Evolutionary conservation across 2,113 vertebrate species (phyloP).

Genomic region (Cranoglanis bouderius): DNA sequence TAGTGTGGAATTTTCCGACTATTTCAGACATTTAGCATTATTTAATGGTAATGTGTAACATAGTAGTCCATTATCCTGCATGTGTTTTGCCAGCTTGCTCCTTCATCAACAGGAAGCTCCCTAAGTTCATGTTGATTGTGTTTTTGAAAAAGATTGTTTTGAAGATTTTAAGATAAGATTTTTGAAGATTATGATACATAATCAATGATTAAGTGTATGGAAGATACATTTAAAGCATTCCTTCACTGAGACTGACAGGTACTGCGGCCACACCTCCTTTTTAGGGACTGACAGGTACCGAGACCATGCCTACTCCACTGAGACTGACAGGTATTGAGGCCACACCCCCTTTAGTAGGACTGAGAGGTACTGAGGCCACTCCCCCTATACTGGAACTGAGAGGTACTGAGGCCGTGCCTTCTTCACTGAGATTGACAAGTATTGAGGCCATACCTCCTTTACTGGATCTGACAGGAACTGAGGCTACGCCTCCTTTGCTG

Average conservation of each 20-base stretch:
- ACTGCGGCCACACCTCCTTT: background rate
- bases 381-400: background rate
- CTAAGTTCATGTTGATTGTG: background rate
- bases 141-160: background rate
- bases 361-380: background rate
- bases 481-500: background rate
- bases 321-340: background rate
- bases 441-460: background rate
- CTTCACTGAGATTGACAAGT: background rate
- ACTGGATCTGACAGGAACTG: background rate
- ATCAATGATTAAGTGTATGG: background rate
- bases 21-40: background rate
- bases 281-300: background rate
- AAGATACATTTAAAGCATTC: background rate
- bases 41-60: background rate
- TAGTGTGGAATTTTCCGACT: background rate
- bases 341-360: background rate
- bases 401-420: background rate
- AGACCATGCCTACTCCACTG: background rate
- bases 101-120: background rate
- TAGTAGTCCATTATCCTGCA: background rate
- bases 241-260: background rate
- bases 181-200: background rate
- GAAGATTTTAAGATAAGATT: background rate
- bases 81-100: background rate